Conservation (phyloP, 2,888 invertebrate genomes). For the Netelia fuscicornis region DNA sequence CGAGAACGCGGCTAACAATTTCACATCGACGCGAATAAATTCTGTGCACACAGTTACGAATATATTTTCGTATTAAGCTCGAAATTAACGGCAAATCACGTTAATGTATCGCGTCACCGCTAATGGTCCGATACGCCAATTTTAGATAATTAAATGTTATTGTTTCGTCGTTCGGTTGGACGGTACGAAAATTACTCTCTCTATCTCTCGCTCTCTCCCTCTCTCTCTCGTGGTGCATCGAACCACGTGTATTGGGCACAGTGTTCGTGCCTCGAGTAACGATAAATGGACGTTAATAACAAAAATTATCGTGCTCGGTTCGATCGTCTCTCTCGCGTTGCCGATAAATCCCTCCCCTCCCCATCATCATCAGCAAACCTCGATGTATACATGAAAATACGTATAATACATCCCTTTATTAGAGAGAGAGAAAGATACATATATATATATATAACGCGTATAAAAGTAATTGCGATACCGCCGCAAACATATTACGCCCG, state of each 20-base stretch:
- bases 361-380: conserved; percentile 2
- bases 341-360: conserved; percentile 58
- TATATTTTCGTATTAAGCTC: conserved; percentile 1
- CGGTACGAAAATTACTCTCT: not conserved
- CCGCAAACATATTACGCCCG: conserved; percentile 71
- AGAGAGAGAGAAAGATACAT: not conserved
- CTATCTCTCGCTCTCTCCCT: too few relatives aligned
- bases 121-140: conserved; percentile 16
- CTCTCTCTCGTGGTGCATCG: not conserved
- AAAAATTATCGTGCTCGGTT: conserved; percentile 69
- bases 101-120: conserved; percentile 18
- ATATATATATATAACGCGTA: conserved; percentile 37
- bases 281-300: conserved; percentile 58
- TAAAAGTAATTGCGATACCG: conserved; percentile 71
- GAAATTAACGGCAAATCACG: conserved; percentile 6
- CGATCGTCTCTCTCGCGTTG: conserved; percentile 46
- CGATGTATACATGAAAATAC: not conserved
- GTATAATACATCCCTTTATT: not conserved
- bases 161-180: conserved; percentile 10
- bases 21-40: too few relatives aligned
- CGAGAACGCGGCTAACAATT: too few relatives aligned
- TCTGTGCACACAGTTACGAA: not conserved
- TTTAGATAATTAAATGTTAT: conserved; percentile 43
- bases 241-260: not conserved
- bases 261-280: conserved; percentile 22